Percentiles rank a stretch among this genome's conserved stretches.
These are phyloP conservation scores for Dipodomys merriami DNA, from an alignment of 2,113 vertebrate genomes.

Conservation along the genomic window DNA sequence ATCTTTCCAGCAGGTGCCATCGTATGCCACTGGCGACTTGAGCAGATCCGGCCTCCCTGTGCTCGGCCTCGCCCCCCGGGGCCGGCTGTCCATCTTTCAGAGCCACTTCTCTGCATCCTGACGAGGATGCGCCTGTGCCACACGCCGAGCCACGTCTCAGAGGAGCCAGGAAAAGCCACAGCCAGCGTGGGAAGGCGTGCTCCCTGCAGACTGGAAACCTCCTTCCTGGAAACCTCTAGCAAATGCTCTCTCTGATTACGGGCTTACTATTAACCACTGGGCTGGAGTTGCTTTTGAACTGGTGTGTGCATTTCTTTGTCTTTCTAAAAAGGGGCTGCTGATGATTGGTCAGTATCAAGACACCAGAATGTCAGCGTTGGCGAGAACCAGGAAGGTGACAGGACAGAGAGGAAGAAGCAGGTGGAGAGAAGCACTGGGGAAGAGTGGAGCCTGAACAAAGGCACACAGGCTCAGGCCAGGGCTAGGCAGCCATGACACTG, in stretches of 20 bases:
- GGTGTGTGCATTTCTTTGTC: rapidly evolving
- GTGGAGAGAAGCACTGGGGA: rapidly evolving
- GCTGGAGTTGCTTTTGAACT: neutral
- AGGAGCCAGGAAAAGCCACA: rapidly evolving
- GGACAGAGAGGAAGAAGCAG: neutral
- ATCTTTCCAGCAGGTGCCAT: neutral
- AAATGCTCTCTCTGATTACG: neutral
- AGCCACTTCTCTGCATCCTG: neutral
- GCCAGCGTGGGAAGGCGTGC: too few relatives aligned
- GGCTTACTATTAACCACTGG: neutral
- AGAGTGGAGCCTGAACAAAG: neutral
- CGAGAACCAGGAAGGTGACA: neutral
- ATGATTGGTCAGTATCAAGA: neutral
- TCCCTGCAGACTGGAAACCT: rapidly evolving
- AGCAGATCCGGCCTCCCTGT: neutral
- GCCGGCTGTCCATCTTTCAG: rapidly evolving
- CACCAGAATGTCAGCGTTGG: neutral
- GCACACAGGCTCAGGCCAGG: rapidly evolving
- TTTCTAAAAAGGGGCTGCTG: neutral
- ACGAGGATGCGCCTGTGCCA: rapidly evolving
- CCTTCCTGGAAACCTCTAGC: neutral
- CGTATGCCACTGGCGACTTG: rapidly evolving
- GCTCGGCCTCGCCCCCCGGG: neutral
- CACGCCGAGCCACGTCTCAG: rapidly evolving
- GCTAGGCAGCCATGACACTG: rapidly evolving